Evolutionary conservation across 2,113 vertebrate species (phyloP).

Genomic region (Herpailurus yagouaroundi): DNA sequence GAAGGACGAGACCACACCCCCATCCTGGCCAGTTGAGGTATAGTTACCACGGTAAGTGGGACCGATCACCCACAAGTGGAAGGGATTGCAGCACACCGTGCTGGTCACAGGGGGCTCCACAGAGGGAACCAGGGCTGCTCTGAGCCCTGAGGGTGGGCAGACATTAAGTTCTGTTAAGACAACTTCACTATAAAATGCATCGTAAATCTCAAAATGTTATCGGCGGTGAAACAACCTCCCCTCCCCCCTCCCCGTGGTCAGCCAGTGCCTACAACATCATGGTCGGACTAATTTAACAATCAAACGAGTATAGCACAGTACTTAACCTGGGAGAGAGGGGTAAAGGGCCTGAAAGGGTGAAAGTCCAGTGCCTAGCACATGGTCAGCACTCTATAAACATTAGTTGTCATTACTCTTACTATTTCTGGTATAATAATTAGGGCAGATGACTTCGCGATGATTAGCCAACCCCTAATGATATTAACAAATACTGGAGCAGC

Average conservation of each 20-base stretch:
- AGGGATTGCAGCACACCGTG: not conserved
- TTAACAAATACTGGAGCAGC: not conserved
- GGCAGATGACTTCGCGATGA: not conserved
- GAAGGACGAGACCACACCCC: not conserved
- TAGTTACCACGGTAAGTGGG: not conserved
- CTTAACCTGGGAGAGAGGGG: not conserved
- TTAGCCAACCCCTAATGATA: not conserved
- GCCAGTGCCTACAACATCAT: not conserved
- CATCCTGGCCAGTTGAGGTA: not conserved
- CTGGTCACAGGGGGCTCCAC: too few relatives aligned
- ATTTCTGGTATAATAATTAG: not conserved
- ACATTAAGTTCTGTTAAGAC: not conserved
- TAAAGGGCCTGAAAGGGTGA: not conserved
- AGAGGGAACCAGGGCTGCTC: not conserved
- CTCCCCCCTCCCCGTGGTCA: rapidly evolving
- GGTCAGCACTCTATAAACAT: not conserved
- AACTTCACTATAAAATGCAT: not conserved
- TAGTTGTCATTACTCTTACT: not conserved
- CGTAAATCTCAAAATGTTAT: not conserved
- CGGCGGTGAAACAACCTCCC: not conserved
- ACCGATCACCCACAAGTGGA: not conserved
- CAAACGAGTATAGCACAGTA: not conserved
- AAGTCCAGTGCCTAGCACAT: not conserved
- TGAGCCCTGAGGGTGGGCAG: not conserved
- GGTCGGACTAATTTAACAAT: not conserved